Conservation (phyloP, 2,797 vertebrate genomes). For the Sarcoramphus papa region DNA sequence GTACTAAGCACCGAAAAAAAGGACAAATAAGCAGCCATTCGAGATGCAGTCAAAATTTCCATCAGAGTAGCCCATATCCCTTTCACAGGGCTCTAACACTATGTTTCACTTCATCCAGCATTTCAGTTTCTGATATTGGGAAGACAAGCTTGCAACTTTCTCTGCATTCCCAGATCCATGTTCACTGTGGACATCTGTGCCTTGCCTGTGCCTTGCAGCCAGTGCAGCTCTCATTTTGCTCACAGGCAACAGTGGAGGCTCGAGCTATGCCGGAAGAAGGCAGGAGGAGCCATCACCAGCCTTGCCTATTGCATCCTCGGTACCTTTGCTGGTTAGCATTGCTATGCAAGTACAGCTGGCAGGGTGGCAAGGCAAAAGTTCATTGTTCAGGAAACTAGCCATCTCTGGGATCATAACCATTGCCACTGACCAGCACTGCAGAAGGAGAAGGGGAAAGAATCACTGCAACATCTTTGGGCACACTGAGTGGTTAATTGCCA, state of each 20-base stretch:
- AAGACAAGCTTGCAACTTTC: background rate
- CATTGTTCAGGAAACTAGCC: background rate
- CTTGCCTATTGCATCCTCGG: background rate
- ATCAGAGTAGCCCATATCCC: background rate
- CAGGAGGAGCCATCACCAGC: background rate
- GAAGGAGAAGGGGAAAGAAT: background rate
- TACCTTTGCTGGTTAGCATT: background rate
- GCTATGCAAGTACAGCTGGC: background rate
- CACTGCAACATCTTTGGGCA: background rate
- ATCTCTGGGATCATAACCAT: background rate
- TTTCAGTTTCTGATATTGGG: background rate
- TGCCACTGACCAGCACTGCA: background rate
- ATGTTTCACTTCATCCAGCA: background rate
- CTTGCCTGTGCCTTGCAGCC: background rate
- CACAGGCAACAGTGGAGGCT: background rate
- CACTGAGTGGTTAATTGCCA: background rate
- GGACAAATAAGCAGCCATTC: background rate
- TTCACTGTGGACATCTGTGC: background rate
- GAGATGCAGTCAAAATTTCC: background rate
- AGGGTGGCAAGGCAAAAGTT: background rate
- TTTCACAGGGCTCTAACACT: background rate
- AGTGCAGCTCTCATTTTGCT: background rate
- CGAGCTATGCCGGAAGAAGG: background rate
- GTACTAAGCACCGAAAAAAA: background rate
- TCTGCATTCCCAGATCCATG: background rate